Percentiles rank a stretch among this genome's conserved stretches.
phyloP scores from a whole-genome alignment of 2,113 vertebrate genomes.

The Nannospalax galili region DNA sequence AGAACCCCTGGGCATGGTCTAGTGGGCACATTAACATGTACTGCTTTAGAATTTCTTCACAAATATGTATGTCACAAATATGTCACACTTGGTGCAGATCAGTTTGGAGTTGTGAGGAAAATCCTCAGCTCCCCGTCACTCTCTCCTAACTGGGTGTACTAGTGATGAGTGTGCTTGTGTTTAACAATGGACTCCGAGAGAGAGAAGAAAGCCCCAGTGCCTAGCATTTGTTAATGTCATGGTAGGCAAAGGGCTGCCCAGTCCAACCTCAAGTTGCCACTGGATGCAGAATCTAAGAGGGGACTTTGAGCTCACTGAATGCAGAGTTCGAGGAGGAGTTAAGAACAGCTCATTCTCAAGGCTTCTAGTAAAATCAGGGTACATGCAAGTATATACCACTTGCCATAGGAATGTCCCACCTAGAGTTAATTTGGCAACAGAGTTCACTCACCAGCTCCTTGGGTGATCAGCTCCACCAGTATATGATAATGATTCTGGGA shows the following conservation, averaged over 20 bases:
- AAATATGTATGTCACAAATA: neutral
- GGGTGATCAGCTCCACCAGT: too few relatives aligned
- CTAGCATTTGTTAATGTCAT: neutral
- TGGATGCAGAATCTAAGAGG: neutral
- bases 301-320: neutral
- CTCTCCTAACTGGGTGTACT: too few relatives aligned
- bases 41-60: slow-evolving; percentile 29
- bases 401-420: too few relatives aligned
- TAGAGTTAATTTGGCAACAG: too few relatives aligned
- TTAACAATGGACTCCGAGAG: neutral
- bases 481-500: too few relatives aligned
- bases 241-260: neutral
- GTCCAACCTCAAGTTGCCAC: neutral
- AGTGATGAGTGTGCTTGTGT: neutral
- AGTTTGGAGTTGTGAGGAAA: neutral
- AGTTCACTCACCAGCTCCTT: too few relatives aligned
- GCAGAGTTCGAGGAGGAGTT: neutral
- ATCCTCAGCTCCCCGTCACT: neutral
- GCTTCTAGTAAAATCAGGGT: too few relatives aligned
- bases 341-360: too few relatives aligned
- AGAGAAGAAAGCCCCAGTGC: neutral
- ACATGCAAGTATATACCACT: too few relatives aligned
- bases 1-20: neutral
- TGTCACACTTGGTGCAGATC: neutral
- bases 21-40: neutral